A percentile compares a stretch with the other conserved stretches of the same genome.
phyloP scores from a whole-genome alignment of 2,888 invertebrate species.

The Syrista parreyssii region DNA sequence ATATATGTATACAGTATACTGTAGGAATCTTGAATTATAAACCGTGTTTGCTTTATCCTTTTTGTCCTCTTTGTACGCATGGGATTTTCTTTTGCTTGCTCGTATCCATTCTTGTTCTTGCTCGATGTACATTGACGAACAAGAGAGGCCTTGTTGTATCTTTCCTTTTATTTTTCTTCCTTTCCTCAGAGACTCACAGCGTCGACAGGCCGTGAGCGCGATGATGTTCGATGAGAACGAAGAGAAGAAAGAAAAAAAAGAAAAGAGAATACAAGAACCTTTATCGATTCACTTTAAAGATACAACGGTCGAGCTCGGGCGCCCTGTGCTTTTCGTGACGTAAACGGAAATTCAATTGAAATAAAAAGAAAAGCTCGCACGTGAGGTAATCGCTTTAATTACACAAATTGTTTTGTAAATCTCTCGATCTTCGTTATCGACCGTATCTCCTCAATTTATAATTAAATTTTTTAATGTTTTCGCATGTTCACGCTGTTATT shows the following conservation, averaged over 20 bases:
- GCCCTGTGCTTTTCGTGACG: background rate
- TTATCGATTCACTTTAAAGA: background rate
- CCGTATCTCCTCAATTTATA: background rate
- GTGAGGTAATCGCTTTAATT: background rate
- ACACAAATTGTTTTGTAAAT: background rate
- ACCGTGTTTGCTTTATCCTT: background rate
- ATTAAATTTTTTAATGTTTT: background rate
- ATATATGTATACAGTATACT: constrained; percentile 9
- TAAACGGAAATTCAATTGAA: background rate
- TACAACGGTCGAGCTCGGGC: background rate
- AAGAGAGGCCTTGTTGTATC: background rate
- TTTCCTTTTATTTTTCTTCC: background rate
- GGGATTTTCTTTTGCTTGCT: background rate
- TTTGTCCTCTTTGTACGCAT: background rate
- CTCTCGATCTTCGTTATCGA: background rate
- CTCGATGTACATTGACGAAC: background rate
- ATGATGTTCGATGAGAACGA: background rate
- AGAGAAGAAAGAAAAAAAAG: background rate
- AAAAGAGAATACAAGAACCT: background rate
- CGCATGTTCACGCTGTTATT: background rate
- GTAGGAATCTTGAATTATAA: constrained; percentile 1
- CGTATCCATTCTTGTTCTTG: background rate
- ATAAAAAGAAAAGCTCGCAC: background rate
- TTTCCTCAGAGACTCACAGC: constrained; percentile 6
- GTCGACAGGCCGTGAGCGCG: background rate